Evolutionary conservation across 2,113 vertebrate genomes (phyloP), one percentile per base, ranked within the genome.

Genomic region (Stomatorhinus ivindoensis): DNA sequence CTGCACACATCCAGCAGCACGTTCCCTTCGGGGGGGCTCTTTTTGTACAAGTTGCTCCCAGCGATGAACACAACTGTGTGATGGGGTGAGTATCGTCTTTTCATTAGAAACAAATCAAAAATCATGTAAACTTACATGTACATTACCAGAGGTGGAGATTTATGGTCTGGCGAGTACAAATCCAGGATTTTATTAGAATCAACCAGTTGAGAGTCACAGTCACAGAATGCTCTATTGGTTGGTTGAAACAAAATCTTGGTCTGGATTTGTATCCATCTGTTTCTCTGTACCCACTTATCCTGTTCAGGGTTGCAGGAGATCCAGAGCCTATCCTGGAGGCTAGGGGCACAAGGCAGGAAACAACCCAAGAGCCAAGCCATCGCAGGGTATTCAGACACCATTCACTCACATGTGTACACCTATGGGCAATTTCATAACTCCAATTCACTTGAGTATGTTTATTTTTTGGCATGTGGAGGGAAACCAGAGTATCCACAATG

Each of bases 31-130:
- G 97, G 97, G 48, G 97, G 98, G 50, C 90, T 94, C 93, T 95
- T 97, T 92, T 95, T 97, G 94, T 99, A 99, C 88, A 98, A 90
- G 82, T 95, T 92, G 91, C 97, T 98, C 93, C 98, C 98, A 91
- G 95, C 92, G 88, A 97, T 94, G 93, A 99, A 99, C 87, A 99
- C 97, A 91, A 96, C 98, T 99, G 93, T 42, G 93, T 90, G 92
- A 89, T 93, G 92, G 76, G 58, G 69, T 92, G 88, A 89, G 80
- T 88, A 35, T 76, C 5, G 46, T 19, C 35, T 58, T 44, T 27
- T 9, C 24, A 39, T 55, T 51, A 55, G 13, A 35, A 39, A 35
- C 24, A 31, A 19, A 17, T 27, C 50, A 53, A 48, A 86, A 51
- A 35, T 44, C 42, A 44, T 44, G 44, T 47, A 10, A 46, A 11